Evolutionary conservation across 2,113 vertebrate species (phyloP).

Genomic region (Ardeotis arabs): DNA sequence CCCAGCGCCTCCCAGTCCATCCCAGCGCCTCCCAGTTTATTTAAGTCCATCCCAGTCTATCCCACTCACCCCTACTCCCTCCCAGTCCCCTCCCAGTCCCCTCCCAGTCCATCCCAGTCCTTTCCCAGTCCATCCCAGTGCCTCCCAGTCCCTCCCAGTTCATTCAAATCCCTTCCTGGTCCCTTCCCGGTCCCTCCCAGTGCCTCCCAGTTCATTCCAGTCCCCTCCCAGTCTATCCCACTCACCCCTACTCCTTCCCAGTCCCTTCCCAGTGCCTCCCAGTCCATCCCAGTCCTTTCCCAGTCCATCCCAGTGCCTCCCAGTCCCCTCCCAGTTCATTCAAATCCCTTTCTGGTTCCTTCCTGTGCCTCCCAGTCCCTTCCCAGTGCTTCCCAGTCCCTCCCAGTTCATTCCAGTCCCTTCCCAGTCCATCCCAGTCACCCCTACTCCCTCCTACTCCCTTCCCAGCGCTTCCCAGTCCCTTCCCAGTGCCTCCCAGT

Average conservation of each 20-base stretch:
- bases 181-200: too few relatives aligned
- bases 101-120: too few relatives aligned
- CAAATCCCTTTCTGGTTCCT: too few relatives aligned
- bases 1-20: background rate
- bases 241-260: too few relatives aligned
- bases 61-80: background rate
- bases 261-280: background rate
- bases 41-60: background rate
- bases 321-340: background rate
- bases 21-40: too few relatives aligned
- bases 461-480: too few relatives aligned
- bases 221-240: background rate
- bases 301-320: background rate
- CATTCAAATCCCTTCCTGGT: too few relatives aligned
- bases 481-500: background rate
- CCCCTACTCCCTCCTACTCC: background rate
- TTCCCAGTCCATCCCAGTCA: background rate
- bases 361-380: too few relatives aligned
- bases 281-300: background rate
- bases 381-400: too few relatives aligned
- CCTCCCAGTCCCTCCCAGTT: too few relatives aligned
- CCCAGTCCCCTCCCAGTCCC: too few relatives aligned
- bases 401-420: background rate
- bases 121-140: background rate
- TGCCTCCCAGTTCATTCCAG: too few relatives aligned